phyloP scores from a whole-genome alignment of 2,797 vertebrate genomes.

The Microhierax caerulescens region DNA sequence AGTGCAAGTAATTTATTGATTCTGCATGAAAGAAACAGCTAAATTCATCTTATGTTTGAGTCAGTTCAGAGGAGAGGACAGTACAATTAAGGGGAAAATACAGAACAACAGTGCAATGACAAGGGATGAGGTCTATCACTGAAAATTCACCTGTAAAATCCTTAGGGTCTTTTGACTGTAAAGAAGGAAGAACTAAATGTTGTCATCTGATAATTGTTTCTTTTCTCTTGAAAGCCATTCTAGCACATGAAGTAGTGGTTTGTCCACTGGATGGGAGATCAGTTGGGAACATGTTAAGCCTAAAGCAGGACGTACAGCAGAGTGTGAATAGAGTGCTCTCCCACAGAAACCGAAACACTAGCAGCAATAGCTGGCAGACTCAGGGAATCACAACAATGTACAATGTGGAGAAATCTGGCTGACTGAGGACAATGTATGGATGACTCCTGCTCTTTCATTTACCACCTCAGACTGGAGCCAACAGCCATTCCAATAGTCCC shows the following conservation, averaged over 20 bases:
- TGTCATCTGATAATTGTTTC: neutral
- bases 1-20: neutral
- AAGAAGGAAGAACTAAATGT: neutral
- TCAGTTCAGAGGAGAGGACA: neutral
- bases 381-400: too few relatives aligned
- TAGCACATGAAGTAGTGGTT: neutral
- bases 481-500: neutral
- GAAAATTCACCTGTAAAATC: neutral
- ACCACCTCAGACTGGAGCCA: neutral
- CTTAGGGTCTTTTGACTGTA: neutral
- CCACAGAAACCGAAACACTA: neutral
- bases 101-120: neutral
- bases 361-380: neutral
- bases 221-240: neutral
- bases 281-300: neutral
- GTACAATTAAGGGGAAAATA: neutral
- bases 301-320: neutral
- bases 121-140: neutral
- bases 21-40: neutral
- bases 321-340: rapidly evolving
- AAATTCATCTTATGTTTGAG: neutral
- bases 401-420: neutral
- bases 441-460: neutral
- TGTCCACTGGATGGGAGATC: neutral
- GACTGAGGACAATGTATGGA: neutral